Percentiles rank a stretch among this genome's conserved stretches.
Conservation (phyloP, 2,888 invertebrate genomes). For the Clepsis dumicolana region DNA sequence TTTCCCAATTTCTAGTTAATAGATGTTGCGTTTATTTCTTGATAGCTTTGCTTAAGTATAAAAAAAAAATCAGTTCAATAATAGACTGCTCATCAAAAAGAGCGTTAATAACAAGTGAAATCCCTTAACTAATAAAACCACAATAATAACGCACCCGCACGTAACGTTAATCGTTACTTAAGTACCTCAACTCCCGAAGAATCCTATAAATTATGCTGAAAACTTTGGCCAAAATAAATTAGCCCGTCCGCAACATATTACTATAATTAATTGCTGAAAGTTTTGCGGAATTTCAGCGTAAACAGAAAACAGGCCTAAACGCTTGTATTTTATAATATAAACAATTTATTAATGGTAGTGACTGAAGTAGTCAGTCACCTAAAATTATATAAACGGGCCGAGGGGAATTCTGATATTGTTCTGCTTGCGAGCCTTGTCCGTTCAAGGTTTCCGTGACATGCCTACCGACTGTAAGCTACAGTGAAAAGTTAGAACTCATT, state of each 20-base stretch:
- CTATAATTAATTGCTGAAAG: conserved; percentile 29
- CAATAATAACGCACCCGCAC: no score
- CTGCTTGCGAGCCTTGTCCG: neutral
- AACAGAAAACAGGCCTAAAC: conserved; percentile 24
- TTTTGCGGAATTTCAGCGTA: conserved; percentile 27
- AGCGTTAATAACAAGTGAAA: no score
- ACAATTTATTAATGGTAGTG: conserved; percentile 4
- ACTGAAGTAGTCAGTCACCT: neutral
- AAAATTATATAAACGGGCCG: neutral
- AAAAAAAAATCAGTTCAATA: no score
- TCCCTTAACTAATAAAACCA: no score
- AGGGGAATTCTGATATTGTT: neutral
- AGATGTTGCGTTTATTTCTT: no score
- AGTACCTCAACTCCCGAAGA: neutral
- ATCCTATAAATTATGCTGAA: conserved; percentile 16
- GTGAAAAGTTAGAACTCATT: neutral
- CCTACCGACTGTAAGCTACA: no score
- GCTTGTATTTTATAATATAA: conserved; percentile 22
- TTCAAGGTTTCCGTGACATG: neutral
- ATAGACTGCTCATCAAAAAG: no score
- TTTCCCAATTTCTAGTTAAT: no score
- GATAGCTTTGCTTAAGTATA: no score
- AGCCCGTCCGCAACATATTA: conserved; percentile 18
- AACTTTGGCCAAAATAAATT: conserved; percentile 34
- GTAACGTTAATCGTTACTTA: neutral